Evolutionary conservation across 2,113 vertebrate species (phyloP), one percentile per base, ranked within the genome.

Genomic region (Dasyornis broadbenti): DNA sequence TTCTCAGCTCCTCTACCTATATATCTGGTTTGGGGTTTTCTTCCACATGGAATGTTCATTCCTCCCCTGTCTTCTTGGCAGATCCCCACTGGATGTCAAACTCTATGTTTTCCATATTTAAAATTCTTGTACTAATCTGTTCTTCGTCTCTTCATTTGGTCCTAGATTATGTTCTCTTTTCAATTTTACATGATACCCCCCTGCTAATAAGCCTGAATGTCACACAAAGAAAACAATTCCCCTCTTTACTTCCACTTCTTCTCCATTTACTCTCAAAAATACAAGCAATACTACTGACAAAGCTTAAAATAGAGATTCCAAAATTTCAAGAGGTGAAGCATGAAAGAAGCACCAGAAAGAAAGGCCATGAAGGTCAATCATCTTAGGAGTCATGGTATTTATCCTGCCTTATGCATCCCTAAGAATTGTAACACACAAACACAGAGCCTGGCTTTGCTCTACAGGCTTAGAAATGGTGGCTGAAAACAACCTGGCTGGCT

Each of bases 401-500:
- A 17, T 22, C n/a, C 22, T 49, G 68, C 33, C 4, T 49, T 81
- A 65, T 14, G 11, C 24, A n/a, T 31, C 7, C 37, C 13, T n/a
- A n/a, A 57, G 42, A 11, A n/a, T 14, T 59, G 33, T 53, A 35
- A 42, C 12, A 50, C 20, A 33, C 30, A 12, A 5, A 14, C 10
- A 42, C 21, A 65, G 39, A 79, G 49, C 27, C 30, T 82, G 75
- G 33, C 18, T 87, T 89, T 92, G 69, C 70, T 66, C 82, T 61
- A 31, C 16, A 77, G 84, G 20, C 61, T 79, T 50, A 57, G 45
- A 49, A 90, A 76, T 91, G 33, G 42, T 40, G 30, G 23, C 39
- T 90, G 66, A 63, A 94, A 94, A 47, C 40, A 59, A 73, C 75
- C 70, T 82, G 70, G 15, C 44, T 40, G 49, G 21, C 15, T 92